These are phyloP conservation scores for Heteropelma amictum DNA, from an alignment of 2,888 invertebrate genomes.

Conservation along the genomic window DNA sequence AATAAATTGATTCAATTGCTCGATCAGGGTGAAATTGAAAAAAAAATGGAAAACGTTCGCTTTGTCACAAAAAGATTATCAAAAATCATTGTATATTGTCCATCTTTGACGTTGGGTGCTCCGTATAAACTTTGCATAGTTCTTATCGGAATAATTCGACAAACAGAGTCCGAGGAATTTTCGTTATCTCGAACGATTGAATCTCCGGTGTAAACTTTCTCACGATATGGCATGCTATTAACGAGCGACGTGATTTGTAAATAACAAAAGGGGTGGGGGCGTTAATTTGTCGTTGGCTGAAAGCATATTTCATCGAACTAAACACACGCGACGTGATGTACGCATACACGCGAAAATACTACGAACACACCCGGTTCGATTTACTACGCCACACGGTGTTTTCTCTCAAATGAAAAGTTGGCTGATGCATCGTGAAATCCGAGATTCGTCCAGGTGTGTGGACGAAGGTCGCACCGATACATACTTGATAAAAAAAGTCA, in stretches of 20 bases:
- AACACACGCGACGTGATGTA: neutral
- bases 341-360: slow-evolving; percentile 26
- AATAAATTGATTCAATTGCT: too few relatives aligned
- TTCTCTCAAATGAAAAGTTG: slow-evolving; percentile 27
- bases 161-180: slow-evolving; percentile 7
- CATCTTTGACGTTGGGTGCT: neutral
- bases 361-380: neutral
- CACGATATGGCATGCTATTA: slow-evolving; percentile 1
- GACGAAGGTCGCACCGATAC: slow-evolving; percentile 38
- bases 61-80: too few relatives aligned
- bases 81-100: neutral
- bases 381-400: slow-evolving; percentile 11
- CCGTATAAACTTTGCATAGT: neutral
- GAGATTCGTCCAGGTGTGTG: slow-evolving; percentile 48
- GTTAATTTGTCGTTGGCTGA: neutral
- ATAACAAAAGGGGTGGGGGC: slow-evolving; percentile 33
- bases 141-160: neutral
- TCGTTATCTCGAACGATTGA: slow-evolving; percentile 11
- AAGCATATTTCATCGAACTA: slow-evolving; percentile 16
- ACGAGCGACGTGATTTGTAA: slow-evolving; percentile 38
- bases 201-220: slow-evolving; percentile 19
- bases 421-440: slow-evolving; percentile 40
- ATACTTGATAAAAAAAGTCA: slow-evolving; percentile 11
- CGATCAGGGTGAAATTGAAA: too few relatives aligned
- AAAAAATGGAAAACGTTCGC: too few relatives aligned